phyloP scores from a whole-genome alignment of 1,140 invertebrate species.

The Saccostrea glomerata region DNA sequence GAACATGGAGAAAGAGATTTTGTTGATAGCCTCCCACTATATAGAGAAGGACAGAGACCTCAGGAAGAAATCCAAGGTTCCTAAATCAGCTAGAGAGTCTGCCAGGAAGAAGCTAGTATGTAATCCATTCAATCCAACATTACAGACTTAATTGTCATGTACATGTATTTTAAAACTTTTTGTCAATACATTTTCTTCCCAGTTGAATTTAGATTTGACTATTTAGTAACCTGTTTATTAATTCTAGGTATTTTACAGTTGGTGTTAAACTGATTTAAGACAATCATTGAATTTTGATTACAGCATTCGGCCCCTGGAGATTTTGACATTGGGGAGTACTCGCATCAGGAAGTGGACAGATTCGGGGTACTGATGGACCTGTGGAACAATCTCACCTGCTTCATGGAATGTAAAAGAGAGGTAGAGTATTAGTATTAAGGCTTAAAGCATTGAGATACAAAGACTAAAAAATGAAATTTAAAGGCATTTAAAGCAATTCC shows the following conservation, averaged over 20 bases:
- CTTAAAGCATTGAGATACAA: neutral
- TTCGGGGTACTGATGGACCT: conserved; percentile 78
- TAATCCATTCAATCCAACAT: neutral
- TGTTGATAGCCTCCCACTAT: conserved; percentile 76
- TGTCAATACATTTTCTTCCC: too few relatives aligned
- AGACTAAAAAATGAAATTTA: neutral
- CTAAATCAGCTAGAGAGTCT: conserved; percentile 48
- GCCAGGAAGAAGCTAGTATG: conserved; percentile 60
- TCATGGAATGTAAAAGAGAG: conserved; percentile 77
- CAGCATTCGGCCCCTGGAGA: conserved; percentile 65
- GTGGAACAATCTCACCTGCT: conserved; percentile 77
- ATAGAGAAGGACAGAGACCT: conserved; percentile 77
- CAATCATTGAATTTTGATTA: neutral
- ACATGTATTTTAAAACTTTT: too few relatives aligned
- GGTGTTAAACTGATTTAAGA: too few relatives aligned
- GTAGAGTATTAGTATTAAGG: conserved; percentile 53
- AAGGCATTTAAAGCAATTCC: too few relatives aligned
- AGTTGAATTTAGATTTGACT: too few relatives aligned
- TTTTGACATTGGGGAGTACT: conserved; percentile 75
- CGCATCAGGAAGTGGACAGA: conserved; percentile 77
- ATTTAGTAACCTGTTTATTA: too few relatives aligned
- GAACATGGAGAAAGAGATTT: conserved; percentile 73
- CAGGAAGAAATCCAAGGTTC: conserved; percentile 56
- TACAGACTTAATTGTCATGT: too few relatives aligned
- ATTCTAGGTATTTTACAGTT: too few relatives aligned